A percentile compares a stretch with the other conserved stretches of the same genome.
These are phyloP conservation scores for Megalops atlanticus DNA, from an alignment of 2,113 vertebrate species.

Conservation along the genomic window DNA sequence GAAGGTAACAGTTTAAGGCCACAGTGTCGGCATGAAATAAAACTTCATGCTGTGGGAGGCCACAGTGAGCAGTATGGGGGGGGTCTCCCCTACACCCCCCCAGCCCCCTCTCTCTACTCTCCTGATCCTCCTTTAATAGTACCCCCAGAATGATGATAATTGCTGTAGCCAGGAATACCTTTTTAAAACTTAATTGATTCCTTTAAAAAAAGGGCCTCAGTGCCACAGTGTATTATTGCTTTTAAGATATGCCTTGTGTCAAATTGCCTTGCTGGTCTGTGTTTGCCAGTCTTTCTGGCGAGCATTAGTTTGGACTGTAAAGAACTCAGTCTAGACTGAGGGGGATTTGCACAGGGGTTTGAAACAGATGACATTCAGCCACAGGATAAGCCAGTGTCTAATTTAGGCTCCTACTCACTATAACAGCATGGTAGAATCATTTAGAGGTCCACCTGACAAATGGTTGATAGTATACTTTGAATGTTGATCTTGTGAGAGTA, in stretches of 20 bases:
- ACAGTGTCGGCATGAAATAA: conserved; percentile 49
- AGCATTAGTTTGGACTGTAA: conserved; percentile 9
- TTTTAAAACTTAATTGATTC: conserved; percentile 22
- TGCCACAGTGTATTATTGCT: conserved; percentile 25
- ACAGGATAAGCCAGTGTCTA: conserved; percentile 49
- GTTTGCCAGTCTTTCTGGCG: not conserved
- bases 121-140: not conserved
- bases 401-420: conserved; percentile 50
- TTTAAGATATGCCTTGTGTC: conserved; percentile 14
- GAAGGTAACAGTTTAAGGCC: conserved; percentile 73
- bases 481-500: conserved; percentile 33
- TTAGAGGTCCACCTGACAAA: conserved; percentile 39
- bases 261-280: not conserved
- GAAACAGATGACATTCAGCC: conserved; percentile 43
- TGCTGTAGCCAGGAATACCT: not conserved
- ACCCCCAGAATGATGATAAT: not conserved
- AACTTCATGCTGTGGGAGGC: conserved; percentile 65
- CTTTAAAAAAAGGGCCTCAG: not conserved
- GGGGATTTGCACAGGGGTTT: conserved; percentile 22
- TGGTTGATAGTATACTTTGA: conserved; percentile 52
- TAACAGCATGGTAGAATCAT: conserved; percentile 39
- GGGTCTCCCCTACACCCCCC: conserved; percentile 17
- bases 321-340: conserved; percentile 27
- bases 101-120: not conserved
- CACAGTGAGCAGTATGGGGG: conserved; percentile 40